Percentiles rank a stretch among this genome's conserved stretches.
Evolutionary conservation across 2,797 vertebrate genomes (phyloP).

Genomic region (Petrocephalus schoutedeni): DNA sequence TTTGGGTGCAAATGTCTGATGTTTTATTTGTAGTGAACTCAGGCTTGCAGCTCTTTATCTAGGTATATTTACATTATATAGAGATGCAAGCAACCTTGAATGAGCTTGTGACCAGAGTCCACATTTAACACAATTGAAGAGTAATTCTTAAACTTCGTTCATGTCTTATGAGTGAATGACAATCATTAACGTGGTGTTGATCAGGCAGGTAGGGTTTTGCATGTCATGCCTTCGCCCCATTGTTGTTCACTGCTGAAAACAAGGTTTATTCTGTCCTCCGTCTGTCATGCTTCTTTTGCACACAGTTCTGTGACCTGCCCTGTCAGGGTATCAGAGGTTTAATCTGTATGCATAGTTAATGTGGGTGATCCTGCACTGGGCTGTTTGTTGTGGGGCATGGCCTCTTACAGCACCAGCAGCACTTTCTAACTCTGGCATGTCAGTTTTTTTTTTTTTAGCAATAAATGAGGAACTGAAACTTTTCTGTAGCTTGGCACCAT

Average conservation of each 20-base stretch:
- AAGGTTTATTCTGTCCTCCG: not conserved
- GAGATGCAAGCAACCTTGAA: not conserved
- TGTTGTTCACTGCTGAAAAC: not conserved
- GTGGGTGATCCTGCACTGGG: not conserved
- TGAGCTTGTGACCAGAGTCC: not conserved
- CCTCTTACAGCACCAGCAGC: not conserved
- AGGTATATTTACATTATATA: not conserved
- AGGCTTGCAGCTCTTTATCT: not conserved
- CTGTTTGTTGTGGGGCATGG: not conserved
- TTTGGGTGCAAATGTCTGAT: not conserved
- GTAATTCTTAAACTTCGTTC: not conserved
- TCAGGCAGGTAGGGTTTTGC: not conserved
- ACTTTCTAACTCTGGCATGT: not conserved
- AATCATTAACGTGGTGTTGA: constrained; percentile 11
- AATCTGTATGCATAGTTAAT: not conserved
- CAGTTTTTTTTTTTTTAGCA: not conserved
- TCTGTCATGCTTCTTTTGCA: not conserved
- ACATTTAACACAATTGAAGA: not conserved
- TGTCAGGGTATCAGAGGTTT: not conserved
- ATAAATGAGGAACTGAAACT: constrained; percentile 12
- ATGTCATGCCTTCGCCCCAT: not conserved
- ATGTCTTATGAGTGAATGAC: not conserved
- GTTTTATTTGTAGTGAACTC: not conserved
- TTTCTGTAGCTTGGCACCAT: not conserved
- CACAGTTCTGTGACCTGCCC: not conserved